phyloP scores from a whole-genome alignment of 2,888 invertebrate genomes.

The Dynastes tityus region DNA sequence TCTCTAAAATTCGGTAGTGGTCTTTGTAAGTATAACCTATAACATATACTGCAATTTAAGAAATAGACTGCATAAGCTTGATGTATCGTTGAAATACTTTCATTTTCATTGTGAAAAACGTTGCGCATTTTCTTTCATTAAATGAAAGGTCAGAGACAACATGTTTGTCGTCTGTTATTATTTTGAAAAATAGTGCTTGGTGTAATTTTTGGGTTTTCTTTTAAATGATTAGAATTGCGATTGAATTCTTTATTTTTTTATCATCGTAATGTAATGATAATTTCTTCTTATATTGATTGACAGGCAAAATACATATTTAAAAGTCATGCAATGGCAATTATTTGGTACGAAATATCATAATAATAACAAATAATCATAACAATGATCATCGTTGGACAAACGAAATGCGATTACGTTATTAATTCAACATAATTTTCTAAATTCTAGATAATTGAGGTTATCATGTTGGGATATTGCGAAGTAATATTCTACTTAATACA shows the following conservation, averaged over 20 bases:
- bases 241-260: not conserved
- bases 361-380: constrained; percentile 33
- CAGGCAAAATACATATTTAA: constrained; percentile 30
- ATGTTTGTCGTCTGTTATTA: constrained; percentile 32
- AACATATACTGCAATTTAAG: not conserved
- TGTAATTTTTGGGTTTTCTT: not conserved
- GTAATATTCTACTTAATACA: constrained; percentile 1
- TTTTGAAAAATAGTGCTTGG: constrained; percentile 3
- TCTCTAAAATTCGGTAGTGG: constrained; percentile 70
- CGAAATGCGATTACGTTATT: constrained; percentile 26
- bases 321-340: constrained; percentile 25
- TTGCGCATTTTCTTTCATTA: too few relatives aligned
- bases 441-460: constrained; percentile 46
- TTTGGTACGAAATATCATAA: constrained; percentile 28
- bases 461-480: constrained; percentile 24
- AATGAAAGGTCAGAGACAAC: not conserved
- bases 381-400: not conserved
- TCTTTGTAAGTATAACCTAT: constrained; percentile 66
- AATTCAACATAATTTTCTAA: constrained; percentile 48
- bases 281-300: constrained; percentile 34
- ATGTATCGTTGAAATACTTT: not conserved
- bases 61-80: too few relatives aligned
- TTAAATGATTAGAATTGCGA: not conserved
- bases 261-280: not conserved
- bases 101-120: not conserved